These are phyloP conservation scores for Luperina testacea DNA, from an alignment of 2,888 invertebrate genomes.

Conservation along the genomic window DNA sequence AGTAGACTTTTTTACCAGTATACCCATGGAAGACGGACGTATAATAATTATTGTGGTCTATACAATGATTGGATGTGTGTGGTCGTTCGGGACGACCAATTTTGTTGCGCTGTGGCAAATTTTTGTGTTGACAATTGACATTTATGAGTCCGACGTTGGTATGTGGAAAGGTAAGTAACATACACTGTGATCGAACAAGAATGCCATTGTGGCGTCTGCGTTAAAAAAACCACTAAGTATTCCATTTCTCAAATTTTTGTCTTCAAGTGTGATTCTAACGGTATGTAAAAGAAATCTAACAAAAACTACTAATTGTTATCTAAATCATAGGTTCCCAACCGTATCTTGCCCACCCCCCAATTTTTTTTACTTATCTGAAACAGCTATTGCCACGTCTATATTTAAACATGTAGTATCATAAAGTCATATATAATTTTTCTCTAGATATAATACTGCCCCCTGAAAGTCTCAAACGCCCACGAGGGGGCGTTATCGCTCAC, in stretches of 20 bases:
- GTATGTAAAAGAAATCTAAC: background rate
- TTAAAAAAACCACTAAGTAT: background rate
- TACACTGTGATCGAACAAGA: background rate
- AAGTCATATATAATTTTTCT: background rate
- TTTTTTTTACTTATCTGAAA: too few species aligned
- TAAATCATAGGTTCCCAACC: background rate
- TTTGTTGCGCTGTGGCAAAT: slow-evolving; percentile 1
- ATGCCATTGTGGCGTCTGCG: background rate
- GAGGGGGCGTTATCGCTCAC: background rate
- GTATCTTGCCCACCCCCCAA: background rate
- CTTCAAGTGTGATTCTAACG: background rate
- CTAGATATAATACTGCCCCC: background rate
- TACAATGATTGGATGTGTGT: background rate
- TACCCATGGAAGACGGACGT: background rate
- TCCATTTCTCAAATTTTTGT: background rate
- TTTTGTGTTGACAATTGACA: background rate
- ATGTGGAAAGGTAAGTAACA: slow-evolving; percentile 26
- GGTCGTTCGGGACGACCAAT: background rate
- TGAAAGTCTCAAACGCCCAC: background rate
- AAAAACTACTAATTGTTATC: background rate
- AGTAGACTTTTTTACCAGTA: slow-evolving; percentile 83
- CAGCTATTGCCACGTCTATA: too few species aligned
- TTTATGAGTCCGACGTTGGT: background rate
- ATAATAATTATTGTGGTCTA: background rate
- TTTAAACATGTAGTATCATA: too few species aligned